A percentile compares a stretch with the other conserved stretches of the same genome.
Evolutionary conservation across 2,797 vertebrate genomes (phyloP).

Genomic region (Alosa sapidissima): DNA sequence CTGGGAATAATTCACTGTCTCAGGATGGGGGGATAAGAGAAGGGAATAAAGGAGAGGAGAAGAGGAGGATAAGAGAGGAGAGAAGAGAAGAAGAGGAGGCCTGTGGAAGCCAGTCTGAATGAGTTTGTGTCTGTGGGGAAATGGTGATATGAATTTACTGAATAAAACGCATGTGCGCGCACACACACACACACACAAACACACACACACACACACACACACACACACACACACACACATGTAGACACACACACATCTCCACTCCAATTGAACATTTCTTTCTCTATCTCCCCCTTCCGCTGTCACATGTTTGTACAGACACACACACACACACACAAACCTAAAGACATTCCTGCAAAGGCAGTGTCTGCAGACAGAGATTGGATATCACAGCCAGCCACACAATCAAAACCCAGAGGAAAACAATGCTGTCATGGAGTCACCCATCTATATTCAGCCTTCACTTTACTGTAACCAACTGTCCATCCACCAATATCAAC

Average conservation of each 20-base stretch:
- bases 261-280: no score
- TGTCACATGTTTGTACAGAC: background rate
- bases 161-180: background rate
- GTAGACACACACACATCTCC: background rate
- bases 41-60: background rate
- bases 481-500: background rate
- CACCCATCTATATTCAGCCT: background rate
- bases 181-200: background rate
- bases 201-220: conserved; percentile 24
- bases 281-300: no score
- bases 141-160: background rate
- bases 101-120: background rate
- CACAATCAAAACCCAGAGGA: background rate
- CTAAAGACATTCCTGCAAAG: background rate
- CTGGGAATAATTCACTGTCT: conserved; percentile 58
- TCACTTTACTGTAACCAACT: background rate
- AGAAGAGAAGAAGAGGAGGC: background rate
- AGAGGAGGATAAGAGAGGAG: background rate
- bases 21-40: conserved; percentile 35
- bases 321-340: conserved; percentile 1
- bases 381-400: background rate
- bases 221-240: conserved; percentile 23
- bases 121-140: background rate
- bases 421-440: background rate
- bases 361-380: background rate